Base-by-base conservation (phyloP, 2,113 vertebrate species). In the Cacatua alba region DNA sequence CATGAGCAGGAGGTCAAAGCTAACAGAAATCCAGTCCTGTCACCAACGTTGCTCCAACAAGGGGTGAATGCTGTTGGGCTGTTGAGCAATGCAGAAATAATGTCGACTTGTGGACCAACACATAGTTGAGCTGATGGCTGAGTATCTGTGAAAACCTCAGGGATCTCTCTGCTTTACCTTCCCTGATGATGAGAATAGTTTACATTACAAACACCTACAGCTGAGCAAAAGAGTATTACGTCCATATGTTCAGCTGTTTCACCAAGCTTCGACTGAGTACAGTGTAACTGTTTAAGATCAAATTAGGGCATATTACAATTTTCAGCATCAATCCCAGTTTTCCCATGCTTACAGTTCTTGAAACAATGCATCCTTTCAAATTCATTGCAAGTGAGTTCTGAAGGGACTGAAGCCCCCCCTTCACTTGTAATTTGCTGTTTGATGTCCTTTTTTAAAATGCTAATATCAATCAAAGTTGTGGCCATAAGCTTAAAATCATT, bases 291-390 rank as follows among this genome's bases (percentile, higher is more conserved):
- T 33, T 71, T 49, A 67, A 90, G 19, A 71, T 53, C 48, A 88
- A 94, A 70, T 57, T 60, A 86, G 24, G 25, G 4, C 26, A 49
- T 48, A 82, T 13, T 53, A 17, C 9, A 70, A 41, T 94, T 93
- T 86, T 82, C 52, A 84, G 13, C 68, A 81, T 37, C 33, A 77
- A 17, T 83, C 48, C 33, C 69, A 51, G 15, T 88, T 92, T 86
- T 93, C 19, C 39, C 24, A 24, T 78, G 28, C 65, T 86, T 92
- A 62, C 41, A 74, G 6, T 55, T 92, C 60, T 77, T 12, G 44
- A 84, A 97, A 88, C 28, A 93, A 90, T 71, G 28, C 31, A 71
- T 15, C 57, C 57, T 79, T 88, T 94, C 82, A 83, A 41, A 60
- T 79, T 48, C 62, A 75, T n/a, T 81, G 51, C 68, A 43, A 78